Conservation (phyloP, 2,888 invertebrate species). For the Zhuqinia jingwanae region DNA sequence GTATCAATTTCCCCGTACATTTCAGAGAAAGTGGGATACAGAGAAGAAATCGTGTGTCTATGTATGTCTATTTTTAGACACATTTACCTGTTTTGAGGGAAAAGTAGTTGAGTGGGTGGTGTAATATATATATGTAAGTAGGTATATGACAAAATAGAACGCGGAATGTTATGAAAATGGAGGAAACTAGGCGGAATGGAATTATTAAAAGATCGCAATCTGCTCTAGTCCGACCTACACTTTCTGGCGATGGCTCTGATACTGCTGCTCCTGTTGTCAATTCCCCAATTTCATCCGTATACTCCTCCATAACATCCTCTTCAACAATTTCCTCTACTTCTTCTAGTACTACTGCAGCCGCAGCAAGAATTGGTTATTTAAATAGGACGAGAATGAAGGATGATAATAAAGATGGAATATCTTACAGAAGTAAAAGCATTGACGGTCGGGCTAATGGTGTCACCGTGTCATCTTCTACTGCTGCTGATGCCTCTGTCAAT, state of each 20-base stretch:
- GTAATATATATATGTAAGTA: background rate
- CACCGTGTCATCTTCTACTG: background rate
- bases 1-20: constrained; percentile 18
- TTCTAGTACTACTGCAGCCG: background rate
- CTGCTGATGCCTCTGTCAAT: background rate
- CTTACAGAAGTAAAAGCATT: background rate
- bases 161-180: constrained; percentile 17
- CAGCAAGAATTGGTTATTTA: background rate
- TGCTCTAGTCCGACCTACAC: constrained; percentile 37
- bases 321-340: constrained; percentile 8
- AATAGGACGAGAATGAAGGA: background rate
- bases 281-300: constrained; percentile 40
- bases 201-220: constrained; percentile 60
- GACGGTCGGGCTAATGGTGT: background rate
- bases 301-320: constrained; percentile 25
- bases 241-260: too few species aligned
- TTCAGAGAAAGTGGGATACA: background rate
- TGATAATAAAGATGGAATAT: constrained; percentile 29
- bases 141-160: background rate
- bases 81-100: too few species aligned
- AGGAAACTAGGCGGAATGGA: constrained; percentile 41
- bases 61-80: constrained; percentile 10
- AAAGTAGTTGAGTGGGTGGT: background rate
- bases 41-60: background rate
- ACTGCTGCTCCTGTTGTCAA: background rate